These are phyloP conservation scores for Diceros bicornis DNA, from an alignment of 2,797 vertebrate species.

Conservation along the genomic window DNA sequence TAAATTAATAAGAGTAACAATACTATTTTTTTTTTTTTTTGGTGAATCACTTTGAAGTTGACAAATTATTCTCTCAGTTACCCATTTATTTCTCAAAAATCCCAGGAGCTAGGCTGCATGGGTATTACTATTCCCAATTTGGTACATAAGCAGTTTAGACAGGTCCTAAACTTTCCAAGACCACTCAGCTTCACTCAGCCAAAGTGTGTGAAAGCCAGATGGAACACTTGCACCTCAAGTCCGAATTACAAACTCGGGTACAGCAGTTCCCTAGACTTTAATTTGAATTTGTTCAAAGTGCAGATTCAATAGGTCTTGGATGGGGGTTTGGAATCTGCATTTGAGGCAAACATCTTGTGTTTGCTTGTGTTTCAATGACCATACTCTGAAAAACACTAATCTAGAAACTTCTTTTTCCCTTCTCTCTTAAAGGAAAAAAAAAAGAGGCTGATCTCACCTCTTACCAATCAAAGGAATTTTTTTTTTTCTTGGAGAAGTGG, in stretches of 20 bases:
- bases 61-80: neutral
- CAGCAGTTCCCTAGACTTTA: neutral
- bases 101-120: too few species aligned
- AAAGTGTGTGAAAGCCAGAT: neutral
- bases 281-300: slow-evolving; percentile 52
- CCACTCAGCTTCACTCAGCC: neutral
- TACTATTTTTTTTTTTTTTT: neutral
- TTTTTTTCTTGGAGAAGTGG: slow-evolving; percentile 12
- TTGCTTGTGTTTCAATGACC: slow-evolving; percentile 47
- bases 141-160: neutral
- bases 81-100: slow-evolving; percentile 27
- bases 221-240: neutral
- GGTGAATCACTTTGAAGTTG: slow-evolving; percentile 9
- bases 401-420: slow-evolving; percentile 7
- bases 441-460: slow-evolving; percentile 43
- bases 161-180: neutral
- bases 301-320: neutral
- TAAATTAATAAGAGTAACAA: slow-evolving; percentile 2
- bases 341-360: slow-evolving; percentile 43
- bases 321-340: slow-evolving; percentile 22
- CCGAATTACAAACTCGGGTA: neutral
- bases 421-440: neutral
- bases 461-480: slow-evolving; percentile 64
- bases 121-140: neutral
- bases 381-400: slow-evolving; percentile 29